Conservation (phyloP, 1,140 invertebrate genomes). For the Onthophagus taurus region DNA sequence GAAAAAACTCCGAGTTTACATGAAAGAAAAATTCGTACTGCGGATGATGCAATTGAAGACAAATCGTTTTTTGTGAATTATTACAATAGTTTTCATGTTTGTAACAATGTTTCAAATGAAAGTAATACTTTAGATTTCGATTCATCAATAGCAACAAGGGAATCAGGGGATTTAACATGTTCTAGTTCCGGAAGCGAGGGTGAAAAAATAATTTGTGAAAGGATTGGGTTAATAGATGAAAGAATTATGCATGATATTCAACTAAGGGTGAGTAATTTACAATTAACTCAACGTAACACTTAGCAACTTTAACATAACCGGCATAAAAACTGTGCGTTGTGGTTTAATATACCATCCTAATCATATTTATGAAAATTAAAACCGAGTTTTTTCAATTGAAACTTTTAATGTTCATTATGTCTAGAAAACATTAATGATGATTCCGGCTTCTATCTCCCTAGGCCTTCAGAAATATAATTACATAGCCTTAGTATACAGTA, state of each 20-base stretch:
- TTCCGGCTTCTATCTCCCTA: too few relatives aligned
- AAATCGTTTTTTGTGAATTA: constrained; percentile 9
- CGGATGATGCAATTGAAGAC: constrained; percentile 9
- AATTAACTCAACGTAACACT: too few relatives aligned
- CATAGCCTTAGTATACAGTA: too few relatives aligned
- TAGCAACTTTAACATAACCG: too few relatives aligned
- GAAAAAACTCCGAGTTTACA: background rate
- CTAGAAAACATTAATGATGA: too few relatives aligned
- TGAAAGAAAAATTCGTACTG: constrained; percentile 9
- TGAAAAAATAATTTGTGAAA: constrained; percentile 41
- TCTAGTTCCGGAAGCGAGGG: constrained; percentile 33
- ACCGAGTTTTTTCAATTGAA: too few relatives aligned
- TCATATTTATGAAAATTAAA: too few relatives aligned
- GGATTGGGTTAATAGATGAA: constrained; percentile 42
- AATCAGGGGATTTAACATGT: constrained; percentile 27
- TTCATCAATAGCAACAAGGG: constrained; percentile 18
- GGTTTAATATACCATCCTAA: too few relatives aligned
- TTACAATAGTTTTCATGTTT: constrained; percentile 21
- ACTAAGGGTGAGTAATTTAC: constrained; percentile 40
- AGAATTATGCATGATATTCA: constrained; percentile 43
- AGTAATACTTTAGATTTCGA: constrained; percentile 1
- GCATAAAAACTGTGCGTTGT: too few relatives aligned
- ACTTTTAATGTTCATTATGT: too few relatives aligned
- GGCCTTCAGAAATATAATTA: too few relatives aligned
- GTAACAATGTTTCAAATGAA: constrained; percentile 1